Evolutionary conservation across 2,113 vertebrate genomes (phyloP), one percentile per base, ranked within the genome.

Genomic region (Zootoca vivipara): DNA sequence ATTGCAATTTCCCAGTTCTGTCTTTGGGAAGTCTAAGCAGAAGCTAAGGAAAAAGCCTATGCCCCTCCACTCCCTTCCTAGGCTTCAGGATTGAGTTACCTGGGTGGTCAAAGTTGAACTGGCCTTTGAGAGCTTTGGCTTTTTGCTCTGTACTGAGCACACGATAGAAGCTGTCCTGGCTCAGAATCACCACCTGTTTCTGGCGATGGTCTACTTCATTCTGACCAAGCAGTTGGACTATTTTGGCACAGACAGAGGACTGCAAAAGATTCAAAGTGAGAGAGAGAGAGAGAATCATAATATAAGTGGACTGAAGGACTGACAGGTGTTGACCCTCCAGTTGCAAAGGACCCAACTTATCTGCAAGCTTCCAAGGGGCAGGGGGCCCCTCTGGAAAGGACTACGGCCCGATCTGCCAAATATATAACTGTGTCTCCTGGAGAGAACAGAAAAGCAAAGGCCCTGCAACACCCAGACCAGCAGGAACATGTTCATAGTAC

Each of bases 81-180:
- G 5, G 10, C 7, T n/a, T 0, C 1, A 12, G 2, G 58, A 62
- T 67, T 67, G 8, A 85, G 93, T 96, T 97, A 99, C 99, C 99
- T 94, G 99, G 99, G 95, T 99, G 99, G 95, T 99, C 99, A 86
- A 99, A 99, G 96, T 99, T 99, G 97, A 98, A 99, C 91, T 99
- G 99, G 93, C 99, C 99, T 96, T 98, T 99, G n/a, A 97, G 92
- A 0, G 98, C 99, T 94, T 99, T 99, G 95, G 97, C 97, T 93
- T 99, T 99, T 97, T 99, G 99, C 93, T 99, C 99, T 0, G 98
- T 95, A 15, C 98, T 99, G 78, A 99, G 97, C 92, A 98, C 98
- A 0, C 97, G 97, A 96, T 99, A 99, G 97, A 99, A 99, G 95
- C 99, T 99, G 94, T 99, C 99, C 92, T 99, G 99, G 95, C 99